Conservation (phyloP, 30 jellyfish, hydroid and myxozoan genomes). For the Haliclystus octoradiatus region DNA sequence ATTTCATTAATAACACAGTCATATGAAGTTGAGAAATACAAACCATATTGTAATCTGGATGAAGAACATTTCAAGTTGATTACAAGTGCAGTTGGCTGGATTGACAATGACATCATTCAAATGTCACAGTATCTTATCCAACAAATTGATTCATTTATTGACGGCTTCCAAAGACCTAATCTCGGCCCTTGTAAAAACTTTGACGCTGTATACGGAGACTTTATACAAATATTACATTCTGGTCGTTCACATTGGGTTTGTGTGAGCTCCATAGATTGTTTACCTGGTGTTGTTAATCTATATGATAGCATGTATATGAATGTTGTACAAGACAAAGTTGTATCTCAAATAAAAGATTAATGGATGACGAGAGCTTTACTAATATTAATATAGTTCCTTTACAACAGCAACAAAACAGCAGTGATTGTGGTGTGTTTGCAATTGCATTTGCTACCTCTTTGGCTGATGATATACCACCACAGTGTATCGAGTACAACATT, state of each 20-base stretch:
- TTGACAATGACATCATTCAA: conserved; percentile 32
- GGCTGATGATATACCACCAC: too few species aligned
- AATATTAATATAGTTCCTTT: too few species aligned
- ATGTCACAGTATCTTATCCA: conserved; percentile 21
- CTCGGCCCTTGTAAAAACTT: conserved; percentile 22
- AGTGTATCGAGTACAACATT: too few species aligned
- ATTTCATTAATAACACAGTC: conserved; percentile 10
- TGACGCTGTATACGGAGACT: conserved; percentile 12
- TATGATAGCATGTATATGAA: too few species aligned
- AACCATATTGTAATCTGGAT: conserved; percentile 13
- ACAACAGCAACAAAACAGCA: too few species aligned
- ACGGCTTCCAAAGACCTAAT: conserved; percentile 34
- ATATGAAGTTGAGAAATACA: conserved; percentile 29
- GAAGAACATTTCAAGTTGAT: conserved; percentile 27
- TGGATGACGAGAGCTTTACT: conserved; percentile 8
- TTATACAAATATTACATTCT: conserved; percentile 12
- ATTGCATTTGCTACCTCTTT: too few species aligned
- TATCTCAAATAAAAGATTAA: background rate
- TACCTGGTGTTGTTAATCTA: conserved; percentile 26
- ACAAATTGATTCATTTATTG: conserved; percentile 31
- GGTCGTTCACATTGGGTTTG: conserved; percentile 24
- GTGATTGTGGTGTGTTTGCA: too few species aligned
- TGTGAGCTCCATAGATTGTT: conserved; percentile 25
- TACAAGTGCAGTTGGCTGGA: conserved; percentile 32
- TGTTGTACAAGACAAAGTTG: background rate